A percentile compares a stretch with the other conserved stretches of the same genome.
These are phyloP conservation scores for Pseudococcus longispinus DNA, from an alignment of 2,888 invertebrate species.

Conservation along the genomic window DNA sequence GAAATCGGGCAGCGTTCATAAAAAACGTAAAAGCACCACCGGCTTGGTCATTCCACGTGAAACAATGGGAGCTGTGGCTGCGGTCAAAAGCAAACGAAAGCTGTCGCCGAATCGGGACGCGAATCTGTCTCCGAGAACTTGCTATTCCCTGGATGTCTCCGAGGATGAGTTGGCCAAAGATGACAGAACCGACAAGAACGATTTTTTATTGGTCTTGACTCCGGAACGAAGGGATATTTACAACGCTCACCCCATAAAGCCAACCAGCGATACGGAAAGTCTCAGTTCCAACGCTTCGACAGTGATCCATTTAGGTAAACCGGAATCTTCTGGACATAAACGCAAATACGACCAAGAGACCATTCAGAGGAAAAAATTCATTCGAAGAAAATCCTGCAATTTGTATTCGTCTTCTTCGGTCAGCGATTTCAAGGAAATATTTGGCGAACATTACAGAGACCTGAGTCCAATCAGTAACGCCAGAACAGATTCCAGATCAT, in stretches of 20 bases:
- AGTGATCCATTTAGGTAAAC: slow-evolving; percentile 60
- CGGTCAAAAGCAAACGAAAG: slow-evolving; percentile 64
- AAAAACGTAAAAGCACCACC: slow-evolving; percentile 62
- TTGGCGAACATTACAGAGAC: slow-evolving; percentile 70
- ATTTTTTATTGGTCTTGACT: slow-evolving; percentile 64
- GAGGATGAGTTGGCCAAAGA: slow-evolving; percentile 62
- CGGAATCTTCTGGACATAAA: neutral
- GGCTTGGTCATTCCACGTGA: slow-evolving; percentile 64
- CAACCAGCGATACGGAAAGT: slow-evolving; percentile 51
- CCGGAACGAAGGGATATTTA: slow-evolving; percentile 53
- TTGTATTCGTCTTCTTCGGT: slow-evolving; percentile 70
- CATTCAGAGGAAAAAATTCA: neutral
- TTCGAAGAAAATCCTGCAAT: slow-evolving; percentile 46
- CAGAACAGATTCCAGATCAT: slow-evolving; percentile 61
- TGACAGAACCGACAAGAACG: slow-evolving; percentile 61
- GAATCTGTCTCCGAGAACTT: slow-evolving; percentile 64
- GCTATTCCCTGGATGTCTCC: slow-evolving; percentile 65
- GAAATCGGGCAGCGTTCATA: slow-evolving; percentile 57
- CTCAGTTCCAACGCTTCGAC: slow-evolving; percentile 61
- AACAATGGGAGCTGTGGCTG: slow-evolving; percentile 70
- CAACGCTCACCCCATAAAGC: slow-evolving; percentile 63
- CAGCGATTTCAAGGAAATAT: slow-evolving; percentile 80
- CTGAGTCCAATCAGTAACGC: slow-evolving; percentile 59
- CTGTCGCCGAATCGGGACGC: slow-evolving; percentile 61
- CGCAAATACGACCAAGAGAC: slow-evolving; percentile 25